phyloP scores from a whole-genome alignment of 2,888 invertebrate genomes.

The Acanthosepion pharaonis region DNA sequence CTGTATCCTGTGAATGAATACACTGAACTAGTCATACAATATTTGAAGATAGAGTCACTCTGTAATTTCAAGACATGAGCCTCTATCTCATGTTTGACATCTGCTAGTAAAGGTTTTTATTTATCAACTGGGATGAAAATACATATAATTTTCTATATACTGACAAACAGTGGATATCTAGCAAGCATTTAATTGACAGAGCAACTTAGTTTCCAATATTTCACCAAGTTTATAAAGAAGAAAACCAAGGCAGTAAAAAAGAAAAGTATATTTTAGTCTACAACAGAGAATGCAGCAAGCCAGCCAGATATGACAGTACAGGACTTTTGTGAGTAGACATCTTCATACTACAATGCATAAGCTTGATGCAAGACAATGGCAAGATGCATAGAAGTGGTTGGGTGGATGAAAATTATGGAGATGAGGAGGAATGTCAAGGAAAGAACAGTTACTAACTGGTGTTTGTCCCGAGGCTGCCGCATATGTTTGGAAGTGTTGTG shows the following conservation, averaged over 20 bases:
- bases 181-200: background rate
- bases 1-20: too few relatives aligned
- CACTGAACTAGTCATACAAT: too few relatives aligned
- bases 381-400: background rate
- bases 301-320: background rate
- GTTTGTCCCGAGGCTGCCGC: conserved; percentile 42
- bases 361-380: background rate
- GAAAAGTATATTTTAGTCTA: background rate
- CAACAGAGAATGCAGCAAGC: background rate
- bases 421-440: background rate
- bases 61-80: too few relatives aligned
- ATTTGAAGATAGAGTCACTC: too few relatives aligned
- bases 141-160: background rate
- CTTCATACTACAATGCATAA: background rate
- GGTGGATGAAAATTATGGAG: background rate
- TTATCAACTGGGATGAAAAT: background rate
- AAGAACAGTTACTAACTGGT: conserved; percentile 43
- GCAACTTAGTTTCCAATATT: background rate
- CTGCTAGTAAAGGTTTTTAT: too few relatives aligned
- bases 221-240: background rate
- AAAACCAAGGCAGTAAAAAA: background rate
- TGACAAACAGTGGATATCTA: background rate
- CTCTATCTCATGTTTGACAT: too few relatives aligned
- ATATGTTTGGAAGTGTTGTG: conserved; percentile 43
- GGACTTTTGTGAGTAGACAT: background rate